A percentile compares a stretch with the other conserved stretches of the same genome.
These are phyloP conservation scores for Tragulus kanchil DNA, from an alignment of 2,113 vertebrate genomes.

Conservation along the genomic window DNA sequence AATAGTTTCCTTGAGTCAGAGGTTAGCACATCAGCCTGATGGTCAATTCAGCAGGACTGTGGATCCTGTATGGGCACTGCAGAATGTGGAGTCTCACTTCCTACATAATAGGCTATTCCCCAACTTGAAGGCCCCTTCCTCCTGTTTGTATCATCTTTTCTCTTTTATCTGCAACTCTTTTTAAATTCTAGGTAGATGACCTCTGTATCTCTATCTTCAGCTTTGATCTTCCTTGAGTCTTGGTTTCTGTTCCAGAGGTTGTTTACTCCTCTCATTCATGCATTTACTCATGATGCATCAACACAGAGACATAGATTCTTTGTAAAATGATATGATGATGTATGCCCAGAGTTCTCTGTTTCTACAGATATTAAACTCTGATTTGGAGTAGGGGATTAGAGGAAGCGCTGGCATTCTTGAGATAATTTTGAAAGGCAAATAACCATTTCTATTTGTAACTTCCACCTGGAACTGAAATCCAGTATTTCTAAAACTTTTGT, in stretches of 20 bases:
- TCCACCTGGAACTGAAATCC: background rate
- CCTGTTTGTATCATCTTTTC: background rate
- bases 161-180: slow-evolving; percentile 33
- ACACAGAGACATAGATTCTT: background rate
- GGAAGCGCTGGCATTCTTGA: background rate
- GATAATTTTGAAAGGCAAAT: background rate
- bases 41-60: background rate
- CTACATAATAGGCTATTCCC: background rate
- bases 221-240: slow-evolving; percentile 46
- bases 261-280: slow-evolving; percentile 20
- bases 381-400: background rate
- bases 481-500: background rate
- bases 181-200: background rate
- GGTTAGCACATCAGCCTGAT: background rate
- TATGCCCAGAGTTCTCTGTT: background rate
- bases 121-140: background rate
- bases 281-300: background rate
- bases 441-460: background rate
- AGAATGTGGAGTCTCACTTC: background rate
- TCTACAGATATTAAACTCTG: background rate
- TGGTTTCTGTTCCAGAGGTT: background rate
- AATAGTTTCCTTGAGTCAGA: background rate
- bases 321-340: background rate
- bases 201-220: background rate
- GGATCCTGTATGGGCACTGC: rapidly evolving